Evolutionary conservation across 2,888 invertebrate genomes (phyloP).

Genomic region (Dryococelus australis): DNA sequence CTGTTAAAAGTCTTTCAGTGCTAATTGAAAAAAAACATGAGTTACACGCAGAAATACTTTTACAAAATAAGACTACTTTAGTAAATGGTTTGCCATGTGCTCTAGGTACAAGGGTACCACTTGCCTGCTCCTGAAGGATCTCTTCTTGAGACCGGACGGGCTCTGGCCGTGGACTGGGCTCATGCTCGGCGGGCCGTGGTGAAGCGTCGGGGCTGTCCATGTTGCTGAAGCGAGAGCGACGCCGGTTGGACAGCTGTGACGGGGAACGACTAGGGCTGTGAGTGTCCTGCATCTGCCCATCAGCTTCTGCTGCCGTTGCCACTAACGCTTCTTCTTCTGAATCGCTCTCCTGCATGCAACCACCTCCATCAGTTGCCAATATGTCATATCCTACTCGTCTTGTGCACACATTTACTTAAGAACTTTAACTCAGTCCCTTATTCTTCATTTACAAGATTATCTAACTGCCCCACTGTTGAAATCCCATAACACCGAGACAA

Average conservation of each 20-base stretch:
- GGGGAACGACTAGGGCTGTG: slow-evolving; percentile 34
- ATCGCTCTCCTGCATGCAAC: slow-evolving; percentile 57
- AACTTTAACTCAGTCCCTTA: no score
- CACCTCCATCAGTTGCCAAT: background rate
- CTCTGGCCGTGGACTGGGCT: slow-evolving; percentile 52
- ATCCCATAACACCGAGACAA: no score
- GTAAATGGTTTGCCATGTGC: no score
- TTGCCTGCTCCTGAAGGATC: slow-evolving; percentile 70
- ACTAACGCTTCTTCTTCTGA: slow-evolving; percentile 53
- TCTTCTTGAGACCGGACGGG: slow-evolving; percentile 66
- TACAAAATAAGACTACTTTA: no score
- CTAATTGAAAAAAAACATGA: no score
- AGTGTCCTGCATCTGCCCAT: background rate
- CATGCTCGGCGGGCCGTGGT: slow-evolving; percentile 48
- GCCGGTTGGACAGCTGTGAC: slow-evolving; percentile 38
- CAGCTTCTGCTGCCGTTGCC: background rate
- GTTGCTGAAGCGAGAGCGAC: slow-evolving; percentile 58
- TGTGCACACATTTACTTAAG: slow-evolving; percentile 36
- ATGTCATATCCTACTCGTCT: background rate
- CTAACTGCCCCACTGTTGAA: no score
- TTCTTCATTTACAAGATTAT: no score
- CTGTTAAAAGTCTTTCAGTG: no score
- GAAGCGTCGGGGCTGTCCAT: slow-evolving; percentile 54
- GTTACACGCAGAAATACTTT: no score
- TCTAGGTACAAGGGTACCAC: background rate